Conservation (phyloP, 2,888 invertebrate species). For the Pterostichus niger region DNA sequence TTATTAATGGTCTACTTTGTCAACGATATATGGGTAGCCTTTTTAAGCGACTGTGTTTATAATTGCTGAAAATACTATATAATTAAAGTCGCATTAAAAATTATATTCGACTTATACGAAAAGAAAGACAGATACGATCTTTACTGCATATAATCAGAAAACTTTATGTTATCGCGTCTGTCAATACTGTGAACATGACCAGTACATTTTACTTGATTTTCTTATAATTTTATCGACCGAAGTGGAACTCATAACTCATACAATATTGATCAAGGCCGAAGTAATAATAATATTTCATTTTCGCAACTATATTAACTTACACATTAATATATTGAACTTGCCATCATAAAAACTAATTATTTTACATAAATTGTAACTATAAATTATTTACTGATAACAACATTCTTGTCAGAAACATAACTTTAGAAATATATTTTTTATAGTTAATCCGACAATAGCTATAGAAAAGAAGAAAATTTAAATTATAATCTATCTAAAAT, state of each 20-base stretch:
- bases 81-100: conserved; percentile 57
- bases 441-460: too few species aligned
- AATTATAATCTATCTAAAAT: too few species aligned
- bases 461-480: too few species aligned
- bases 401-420: too few species aligned
- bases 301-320: conserved; percentile 23
- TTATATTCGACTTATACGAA: conserved; percentile 56
- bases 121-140: conserved; percentile 50
- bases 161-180: conserved; percentile 49
- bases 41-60: conserved; percentile 34
- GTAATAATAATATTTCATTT: conserved; percentile 48
- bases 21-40: conserved; percentile 24
- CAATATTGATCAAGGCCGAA: conserved; percentile 40
- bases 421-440: too few species aligned
- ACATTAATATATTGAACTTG: background rate
- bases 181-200: conserved; percentile 51
- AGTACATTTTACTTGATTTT: conserved; percentile 39
- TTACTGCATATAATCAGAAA: conserved; percentile 49
- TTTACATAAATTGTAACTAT: background rate
- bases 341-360: background rate
- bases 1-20: conserved; percentile 28
- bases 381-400: background rate
- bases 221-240: conserved; percentile 41
- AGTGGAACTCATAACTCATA: conserved; percentile 17
- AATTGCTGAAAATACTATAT: conserved; percentile 43